Percentiles rank a stretch among this genome's conserved stretches.
phyloP scores from a whole-genome alignment of 2,797 vertebrate species.

The Trematomus bernacchii region DNA sequence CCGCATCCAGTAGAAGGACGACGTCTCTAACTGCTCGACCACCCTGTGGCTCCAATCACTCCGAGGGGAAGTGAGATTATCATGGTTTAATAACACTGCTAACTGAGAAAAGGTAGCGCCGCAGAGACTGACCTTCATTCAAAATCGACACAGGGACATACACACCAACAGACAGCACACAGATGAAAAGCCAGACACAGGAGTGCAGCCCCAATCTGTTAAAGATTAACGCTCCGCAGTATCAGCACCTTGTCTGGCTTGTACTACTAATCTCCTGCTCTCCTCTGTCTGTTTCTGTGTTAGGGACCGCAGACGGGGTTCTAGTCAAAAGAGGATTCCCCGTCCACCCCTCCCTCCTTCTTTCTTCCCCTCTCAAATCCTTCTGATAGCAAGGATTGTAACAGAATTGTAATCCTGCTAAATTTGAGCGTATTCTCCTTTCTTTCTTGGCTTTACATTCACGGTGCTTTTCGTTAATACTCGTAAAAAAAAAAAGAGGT shows the following conservation, averaged over 20 bases:
- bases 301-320: constrained; percentile 48
- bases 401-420: constrained; percentile 36
- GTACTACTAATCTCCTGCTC: constrained; percentile 65
- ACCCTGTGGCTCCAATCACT: constrained; percentile 9
- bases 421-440: constrained; percentile 12
- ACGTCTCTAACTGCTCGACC: not conserved
- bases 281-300: constrained; percentile 52
- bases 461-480: constrained; percentile 5
- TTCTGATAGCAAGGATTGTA: constrained; percentile 27
- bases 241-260: constrained; percentile 70
- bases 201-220: constrained; percentile 63
- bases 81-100: constrained; percentile 23
- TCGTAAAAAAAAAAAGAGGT: not conserved
- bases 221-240: constrained; percentile 69
- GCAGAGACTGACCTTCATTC: constrained; percentile 44
- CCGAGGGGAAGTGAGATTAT: constrained; percentile 28
- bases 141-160: not conserved
- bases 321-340: constrained; percentile 68
- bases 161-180: constrained; percentile 23
- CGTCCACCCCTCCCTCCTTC: constrained; percentile 15
- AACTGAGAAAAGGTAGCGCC: constrained; percentile 9
- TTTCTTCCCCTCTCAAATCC: constrained; percentile 51
- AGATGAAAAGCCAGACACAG: constrained; percentile 49
- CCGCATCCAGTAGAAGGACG: constrained; percentile 11
- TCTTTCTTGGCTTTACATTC: constrained; percentile 11